These are phyloP conservation scores for Plumapathes pennacea DNA, from an alignment of 92 coral and sea anemone genomes.

Conservation along the genomic window DNA sequence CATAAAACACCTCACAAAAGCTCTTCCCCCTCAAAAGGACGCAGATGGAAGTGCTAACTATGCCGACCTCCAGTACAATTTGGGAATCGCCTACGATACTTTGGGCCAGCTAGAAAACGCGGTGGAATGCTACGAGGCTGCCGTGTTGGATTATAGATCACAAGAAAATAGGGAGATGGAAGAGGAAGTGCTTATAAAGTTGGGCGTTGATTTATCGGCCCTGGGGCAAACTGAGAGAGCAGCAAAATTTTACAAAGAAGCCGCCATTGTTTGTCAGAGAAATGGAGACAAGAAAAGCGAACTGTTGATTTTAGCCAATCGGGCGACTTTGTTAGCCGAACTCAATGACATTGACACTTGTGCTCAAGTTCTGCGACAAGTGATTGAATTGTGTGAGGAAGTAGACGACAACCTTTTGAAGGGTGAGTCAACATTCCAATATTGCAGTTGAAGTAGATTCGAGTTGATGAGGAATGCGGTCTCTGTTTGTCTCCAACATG, in stretches of 20 bases:
- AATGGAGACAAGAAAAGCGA: constrained; percentile 69
- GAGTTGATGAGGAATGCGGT: too few species aligned
- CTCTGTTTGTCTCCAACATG: too few species aligned
- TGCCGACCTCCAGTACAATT: constrained; percentile 90
- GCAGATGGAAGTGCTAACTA: constrained; percentile 81
- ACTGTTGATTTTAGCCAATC: constrained; percentile 71
- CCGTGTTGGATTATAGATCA: constrained; percentile 66
- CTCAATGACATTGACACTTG: constrained; percentile 67
- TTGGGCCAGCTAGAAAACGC: constrained; percentile 66
- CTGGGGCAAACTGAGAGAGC: constrained; percentile 61
- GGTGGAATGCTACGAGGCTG: constrained; percentile 71
- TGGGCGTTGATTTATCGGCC: constrained; percentile 70
- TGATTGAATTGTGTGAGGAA: constrained; percentile 74
- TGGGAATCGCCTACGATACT: constrained; percentile 87
- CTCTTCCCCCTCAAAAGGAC: constrained; percentile 87
- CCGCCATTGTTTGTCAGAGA: constrained; percentile 54
- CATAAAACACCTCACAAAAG: constrained; percentile 69
- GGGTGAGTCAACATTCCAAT: constrained; percentile 50
- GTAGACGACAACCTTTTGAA: constrained; percentile 66
- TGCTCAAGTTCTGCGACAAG: constrained; percentile 59
- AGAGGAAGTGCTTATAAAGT: constrained; percentile 75
- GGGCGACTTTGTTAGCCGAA: constrained; percentile 87
- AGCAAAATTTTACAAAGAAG: constrained; percentile 62
- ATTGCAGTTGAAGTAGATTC: too few species aligned
- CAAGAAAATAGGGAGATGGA: constrained; percentile 79